These are phyloP conservation scores for Orthosia cruda DNA, from an alignment of 2,888 invertebrate species.

Conservation along the genomic window DNA sequence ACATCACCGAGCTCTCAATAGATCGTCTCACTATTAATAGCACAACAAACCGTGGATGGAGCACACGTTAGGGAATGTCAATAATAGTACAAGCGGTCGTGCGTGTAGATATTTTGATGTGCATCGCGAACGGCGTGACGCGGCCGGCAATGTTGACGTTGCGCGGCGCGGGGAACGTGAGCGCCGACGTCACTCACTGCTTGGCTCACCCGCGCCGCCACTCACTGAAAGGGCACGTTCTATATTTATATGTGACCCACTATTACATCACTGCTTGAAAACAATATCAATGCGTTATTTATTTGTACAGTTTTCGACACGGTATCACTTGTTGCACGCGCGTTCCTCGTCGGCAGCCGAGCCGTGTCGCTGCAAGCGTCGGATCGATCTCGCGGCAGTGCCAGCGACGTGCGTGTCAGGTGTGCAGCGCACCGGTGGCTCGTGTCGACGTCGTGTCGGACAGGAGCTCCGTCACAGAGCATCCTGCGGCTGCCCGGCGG, in stretches of 20 bases:
- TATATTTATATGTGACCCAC: slow-evolving; percentile 88
- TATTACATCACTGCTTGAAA: slow-evolving; percentile 85
- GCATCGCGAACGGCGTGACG: slow-evolving; percentile 83
- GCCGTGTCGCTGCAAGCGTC: slow-evolving; percentile 78
- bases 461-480: slow-evolving; percentile 88
- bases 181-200: slow-evolving; percentile 88
- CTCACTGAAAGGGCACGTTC: slow-evolving; percentile 88
- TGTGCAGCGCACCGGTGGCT: slow-evolving; percentile 84
- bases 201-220: slow-evolving; percentile 90
- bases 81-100: slow-evolving; percentile 71
- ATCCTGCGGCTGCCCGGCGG: slow-evolving; percentile 91
- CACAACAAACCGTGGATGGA: slow-evolving; percentile 49
- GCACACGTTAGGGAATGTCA: slow-evolving; percentile 67
- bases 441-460: slow-evolving; percentile 87
- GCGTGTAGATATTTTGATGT: slow-evolving; percentile 85
- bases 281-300: slow-evolving; percentile 81
- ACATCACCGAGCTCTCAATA: slow-evolving; percentile 54
- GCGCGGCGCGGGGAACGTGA: slow-evolving; percentile 89
- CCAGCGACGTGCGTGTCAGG: slow-evolving; percentile 84
- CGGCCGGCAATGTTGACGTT: slow-evolving; percentile 89
- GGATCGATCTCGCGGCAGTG: slow-evolving; percentile 84
- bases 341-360: slow-evolving; percentile 78
- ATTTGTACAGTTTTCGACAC: slow-evolving; percentile 78
- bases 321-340: slow-evolving; percentile 91
- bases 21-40: slow-evolving; percentile 63